Conservation (phyloP, 2,113 vertebrate genomes). For the Anhinga rufa region DNA sequence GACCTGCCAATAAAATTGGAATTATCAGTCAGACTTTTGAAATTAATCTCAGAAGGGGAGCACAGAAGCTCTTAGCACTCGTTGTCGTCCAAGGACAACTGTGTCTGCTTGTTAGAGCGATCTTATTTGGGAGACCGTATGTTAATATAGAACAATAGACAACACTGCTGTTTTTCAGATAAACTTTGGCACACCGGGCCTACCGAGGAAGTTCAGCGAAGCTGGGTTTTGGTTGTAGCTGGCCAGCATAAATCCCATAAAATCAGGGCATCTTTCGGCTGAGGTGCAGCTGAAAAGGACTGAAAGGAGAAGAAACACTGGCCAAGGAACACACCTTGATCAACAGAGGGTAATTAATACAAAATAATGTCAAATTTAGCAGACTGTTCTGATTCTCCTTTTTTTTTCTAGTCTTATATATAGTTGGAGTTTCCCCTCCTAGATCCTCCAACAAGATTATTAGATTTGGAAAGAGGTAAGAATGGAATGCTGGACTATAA, state of each 20-base stretch:
- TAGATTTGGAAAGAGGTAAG: neutral
- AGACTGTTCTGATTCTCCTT: neutral
- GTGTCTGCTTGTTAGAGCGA: neutral
- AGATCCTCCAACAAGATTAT: neutral
- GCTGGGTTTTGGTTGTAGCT: neutral
- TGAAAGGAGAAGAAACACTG: neutral
- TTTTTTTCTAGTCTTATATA: neutral
- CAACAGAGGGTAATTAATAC: neutral
- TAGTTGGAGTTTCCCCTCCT: neutral
- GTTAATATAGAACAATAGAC: neutral
- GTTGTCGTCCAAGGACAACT: neutral
- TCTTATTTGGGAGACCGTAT: neutral
- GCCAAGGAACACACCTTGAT: neutral
- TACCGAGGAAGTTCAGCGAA: neutral
- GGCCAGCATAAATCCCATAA: neutral
- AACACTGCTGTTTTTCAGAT: neutral
- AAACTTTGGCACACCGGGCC: neutral
- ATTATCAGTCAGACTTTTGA: neutral
- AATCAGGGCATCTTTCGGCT: neutral
- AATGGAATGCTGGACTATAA: neutral
- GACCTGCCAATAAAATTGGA: neutral
- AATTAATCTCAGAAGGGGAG: neutral
- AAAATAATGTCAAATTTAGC: neutral
- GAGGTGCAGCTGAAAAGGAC: neutral
- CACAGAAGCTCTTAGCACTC: neutral